phyloP scores from a whole-genome alignment of 2,888 invertebrate species.

The Tyria jacobaeae region DNA sequence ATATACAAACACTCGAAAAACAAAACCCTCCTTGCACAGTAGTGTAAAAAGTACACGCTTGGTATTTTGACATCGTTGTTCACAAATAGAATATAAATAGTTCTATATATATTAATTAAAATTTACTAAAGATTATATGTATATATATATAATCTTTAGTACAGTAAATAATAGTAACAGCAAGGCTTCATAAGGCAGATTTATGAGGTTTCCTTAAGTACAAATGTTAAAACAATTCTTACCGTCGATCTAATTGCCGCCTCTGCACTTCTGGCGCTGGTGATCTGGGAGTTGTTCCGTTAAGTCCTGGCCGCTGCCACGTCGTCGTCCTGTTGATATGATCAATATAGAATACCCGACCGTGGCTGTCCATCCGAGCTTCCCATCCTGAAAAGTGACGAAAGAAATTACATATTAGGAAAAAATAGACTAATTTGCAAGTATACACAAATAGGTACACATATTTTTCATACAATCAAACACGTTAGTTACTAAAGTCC shows the following conservation, averaged over 20 bases:
- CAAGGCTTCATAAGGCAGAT: too few relatives aligned
- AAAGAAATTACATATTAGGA: background rate
- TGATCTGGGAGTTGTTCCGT: slow-evolving; percentile 77
- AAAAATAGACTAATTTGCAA: background rate
- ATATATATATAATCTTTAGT: too few relatives aligned
- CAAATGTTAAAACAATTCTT: slow-evolving; percentile 7
- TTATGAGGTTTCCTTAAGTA: background rate
- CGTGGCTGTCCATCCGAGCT: slow-evolving; percentile 98
- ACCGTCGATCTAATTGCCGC: slow-evolving; percentile 89
- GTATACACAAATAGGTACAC: background rate
- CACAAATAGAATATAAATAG: too few relatives aligned
- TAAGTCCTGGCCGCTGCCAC: slow-evolving; percentile 94
- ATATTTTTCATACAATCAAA: background rate
- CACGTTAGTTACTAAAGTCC: background rate
- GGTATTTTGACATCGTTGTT: too few relatives aligned
- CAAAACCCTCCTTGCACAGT: too few relatives aligned
- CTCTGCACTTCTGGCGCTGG: slow-evolving; percentile 89
- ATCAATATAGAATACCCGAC: slow-evolving; percentile 98
- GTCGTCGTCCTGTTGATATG: slow-evolving; percentile 98
- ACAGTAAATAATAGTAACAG: too few relatives aligned
- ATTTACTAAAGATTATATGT: too few relatives aligned
- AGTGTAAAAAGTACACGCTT: too few relatives aligned
- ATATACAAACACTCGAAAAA: too few relatives aligned
- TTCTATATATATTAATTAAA: too few relatives aligned
- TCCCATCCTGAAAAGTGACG: slow-evolving; percentile 93